Conservation (phyloP, 2,113 vertebrate genomes). For the Chloropsis hardwickii region DNA sequence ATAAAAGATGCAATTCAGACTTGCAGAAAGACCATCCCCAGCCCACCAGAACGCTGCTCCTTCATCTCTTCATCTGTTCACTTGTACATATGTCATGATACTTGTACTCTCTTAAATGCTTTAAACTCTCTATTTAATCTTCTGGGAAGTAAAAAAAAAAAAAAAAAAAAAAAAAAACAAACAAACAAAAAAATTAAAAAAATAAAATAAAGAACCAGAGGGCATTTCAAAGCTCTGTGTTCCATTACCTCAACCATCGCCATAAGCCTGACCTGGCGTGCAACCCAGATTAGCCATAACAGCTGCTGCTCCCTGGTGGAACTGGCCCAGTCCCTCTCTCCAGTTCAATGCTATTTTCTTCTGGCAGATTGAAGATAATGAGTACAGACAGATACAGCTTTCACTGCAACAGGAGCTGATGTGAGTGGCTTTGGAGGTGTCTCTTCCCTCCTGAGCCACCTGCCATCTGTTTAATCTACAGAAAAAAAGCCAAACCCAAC, state of each 20-base stretch:
- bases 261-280: slow-evolving; percentile 13
- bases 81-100: background rate
- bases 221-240: background rate
- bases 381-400: slow-evolving; percentile 19
- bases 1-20: background rate
- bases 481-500: background rate
- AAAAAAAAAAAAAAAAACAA: background rate
- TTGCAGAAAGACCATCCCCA: background rate
- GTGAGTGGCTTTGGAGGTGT: slow-evolving; percentile 30
- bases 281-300: slow-evolving; percentile 6
- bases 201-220: background rate
- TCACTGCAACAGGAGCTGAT: background rate
- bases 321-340: background rate
- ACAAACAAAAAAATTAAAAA: background rate
- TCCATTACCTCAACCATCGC: slow-evolving; percentile 9
- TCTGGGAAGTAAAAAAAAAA: background rate
- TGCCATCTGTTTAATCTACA: slow-evolving; percentile 25
- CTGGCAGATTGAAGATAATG: slow-evolving; percentile 52
- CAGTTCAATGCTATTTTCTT: slow-evolving; percentile 23
- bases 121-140: background rate
- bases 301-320: slow-evolving; percentile 1
- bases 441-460: slow-evolving; percentile 26
- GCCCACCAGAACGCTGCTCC: background rate
- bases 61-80: background rate
- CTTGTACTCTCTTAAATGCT: background rate